These are phyloP conservation scores for Asobara japonica DNA, from an alignment of 1,140 invertebrate genomes.

Conservation along the genomic window DNA sequence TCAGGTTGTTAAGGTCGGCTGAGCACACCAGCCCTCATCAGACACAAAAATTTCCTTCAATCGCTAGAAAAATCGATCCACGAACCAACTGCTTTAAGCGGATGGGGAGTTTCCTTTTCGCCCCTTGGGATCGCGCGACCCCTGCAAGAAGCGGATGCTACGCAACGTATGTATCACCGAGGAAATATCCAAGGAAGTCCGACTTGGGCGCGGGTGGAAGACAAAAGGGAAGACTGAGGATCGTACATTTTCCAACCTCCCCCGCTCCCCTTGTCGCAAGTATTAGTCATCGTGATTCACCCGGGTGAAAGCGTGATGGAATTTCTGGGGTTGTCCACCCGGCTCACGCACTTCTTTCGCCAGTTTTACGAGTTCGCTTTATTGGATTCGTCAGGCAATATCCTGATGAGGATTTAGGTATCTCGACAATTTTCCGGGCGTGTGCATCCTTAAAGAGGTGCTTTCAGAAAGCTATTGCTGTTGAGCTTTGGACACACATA, in stretches of 20 bases:
- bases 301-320: slow-evolving; percentile 5
- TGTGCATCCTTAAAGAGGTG: too few relatives aligned
- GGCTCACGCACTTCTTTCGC: slow-evolving; percentile 3
- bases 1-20: too few relatives aligned
- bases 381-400: neutral
- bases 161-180: slow-evolving; percentile 6
- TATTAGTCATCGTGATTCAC: slow-evolving; percentile 34
- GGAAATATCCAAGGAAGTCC: neutral
- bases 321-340: slow-evolving; percentile 8
- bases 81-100: neutral
- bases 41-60: too few relatives aligned
- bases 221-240: neutral
- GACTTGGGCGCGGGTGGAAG: neutral
- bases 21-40: too few relatives aligned
- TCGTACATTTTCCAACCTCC: slow-evolving; percentile 12
- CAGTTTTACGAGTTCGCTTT: neutral
- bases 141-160: neutral
- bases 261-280: neutral
- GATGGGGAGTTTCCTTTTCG: neutral
- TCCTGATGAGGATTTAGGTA: neutral
- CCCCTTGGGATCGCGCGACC: slow-evolving; percentile 5
- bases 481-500: too few relatives aligned
- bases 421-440: too few relatives aligned
- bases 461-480: too few relatives aligned
- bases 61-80: too few relatives aligned